Evolutionary conservation across 2,888 invertebrate species (phyloP).

Genomic region (Tinea pellionella): DNA sequence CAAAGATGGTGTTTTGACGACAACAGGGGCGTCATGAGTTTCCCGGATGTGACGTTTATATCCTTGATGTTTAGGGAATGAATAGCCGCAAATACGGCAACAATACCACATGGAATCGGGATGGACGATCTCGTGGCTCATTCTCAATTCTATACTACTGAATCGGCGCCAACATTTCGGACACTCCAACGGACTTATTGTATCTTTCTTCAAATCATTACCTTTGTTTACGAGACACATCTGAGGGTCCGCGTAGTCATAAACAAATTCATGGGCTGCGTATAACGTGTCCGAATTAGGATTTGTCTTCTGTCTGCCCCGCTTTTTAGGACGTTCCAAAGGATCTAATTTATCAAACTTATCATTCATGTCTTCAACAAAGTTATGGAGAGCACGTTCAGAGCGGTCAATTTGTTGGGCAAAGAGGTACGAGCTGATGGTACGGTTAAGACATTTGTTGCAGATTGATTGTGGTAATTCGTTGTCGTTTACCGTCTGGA

Average conservation of each 20-base stretch:
- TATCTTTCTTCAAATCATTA: constrained; percentile 17
- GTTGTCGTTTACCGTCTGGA: constrained; percentile 39
- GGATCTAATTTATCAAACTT: constrained; percentile 51
- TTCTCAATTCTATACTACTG: constrained; percentile 34
- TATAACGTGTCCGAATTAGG: constrained; percentile 41
- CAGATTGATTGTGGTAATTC: constrained; percentile 52
- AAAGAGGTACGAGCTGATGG: constrained; percentile 45
- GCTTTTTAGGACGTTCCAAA: constrained; percentile 34
- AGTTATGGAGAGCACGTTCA: constrained; percentile 46
- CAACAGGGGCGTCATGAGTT: not conserved
- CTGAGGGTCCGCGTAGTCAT: constrained; percentile 50
- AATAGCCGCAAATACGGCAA: constrained; percentile 46
- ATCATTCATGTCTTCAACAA: constrained; percentile 47
- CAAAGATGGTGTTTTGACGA: constrained; percentile 2
- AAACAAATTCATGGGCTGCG: constrained; percentile 37
- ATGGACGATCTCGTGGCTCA: constrained; percentile 46
- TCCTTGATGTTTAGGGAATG: constrained; percentile 39
- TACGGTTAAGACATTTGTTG: constrained; percentile 38
- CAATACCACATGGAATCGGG: constrained; percentile 53
- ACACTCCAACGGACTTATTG: constrained; percentile 39
- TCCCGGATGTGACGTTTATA: constrained; percentile 35
- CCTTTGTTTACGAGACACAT: constrained; percentile 38
- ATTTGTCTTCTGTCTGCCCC: constrained; percentile 45
- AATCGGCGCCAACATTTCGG: constrained; percentile 47
- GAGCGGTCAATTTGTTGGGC: constrained; percentile 50